Conservation (phyloP, 2,797 vertebrate genomes). For the Muscicapa striata region DNA sequence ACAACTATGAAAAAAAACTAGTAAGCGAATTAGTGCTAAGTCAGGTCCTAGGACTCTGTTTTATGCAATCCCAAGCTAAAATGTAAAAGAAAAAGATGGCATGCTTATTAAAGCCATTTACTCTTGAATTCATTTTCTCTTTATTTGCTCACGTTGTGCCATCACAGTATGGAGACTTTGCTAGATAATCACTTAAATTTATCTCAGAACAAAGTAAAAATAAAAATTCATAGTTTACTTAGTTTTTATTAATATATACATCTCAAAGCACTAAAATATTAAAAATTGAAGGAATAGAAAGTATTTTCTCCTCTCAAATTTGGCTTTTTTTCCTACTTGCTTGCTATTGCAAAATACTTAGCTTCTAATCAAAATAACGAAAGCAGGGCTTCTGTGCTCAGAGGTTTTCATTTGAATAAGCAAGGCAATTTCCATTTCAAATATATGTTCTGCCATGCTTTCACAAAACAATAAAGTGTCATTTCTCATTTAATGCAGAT, state of each 20-base stretch:
- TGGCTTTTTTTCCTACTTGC: neutral
- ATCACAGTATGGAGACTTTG: neutral
- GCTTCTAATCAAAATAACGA: conserved; percentile 29
- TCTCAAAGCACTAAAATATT: neutral
- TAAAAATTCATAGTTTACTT: neutral
- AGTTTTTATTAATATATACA: neutral
- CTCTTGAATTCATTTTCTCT: neutral
- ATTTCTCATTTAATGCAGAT: neutral
- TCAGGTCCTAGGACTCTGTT: neutral
- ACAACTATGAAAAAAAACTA: neutral
- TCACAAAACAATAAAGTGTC: neutral
- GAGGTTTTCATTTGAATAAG: conserved; percentile 32
- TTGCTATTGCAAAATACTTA: neutral
- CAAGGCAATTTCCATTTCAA: conserved; percentile 37
- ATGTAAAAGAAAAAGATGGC: neutral
- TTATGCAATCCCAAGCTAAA: neutral
- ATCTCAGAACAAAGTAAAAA: neutral
- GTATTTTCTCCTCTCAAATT: neutral
- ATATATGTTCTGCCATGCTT: conserved; percentile 22
- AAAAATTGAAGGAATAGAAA: neutral
- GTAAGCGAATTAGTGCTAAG: neutral
- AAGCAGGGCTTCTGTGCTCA: neutral
- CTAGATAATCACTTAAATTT: neutral
- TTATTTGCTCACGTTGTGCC: neutral
- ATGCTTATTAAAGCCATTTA: neutral